Base-by-base conservation (phyloP, 2,797 vertebrate genomes). In the Pseudotriccus pelzelni region DNA sequence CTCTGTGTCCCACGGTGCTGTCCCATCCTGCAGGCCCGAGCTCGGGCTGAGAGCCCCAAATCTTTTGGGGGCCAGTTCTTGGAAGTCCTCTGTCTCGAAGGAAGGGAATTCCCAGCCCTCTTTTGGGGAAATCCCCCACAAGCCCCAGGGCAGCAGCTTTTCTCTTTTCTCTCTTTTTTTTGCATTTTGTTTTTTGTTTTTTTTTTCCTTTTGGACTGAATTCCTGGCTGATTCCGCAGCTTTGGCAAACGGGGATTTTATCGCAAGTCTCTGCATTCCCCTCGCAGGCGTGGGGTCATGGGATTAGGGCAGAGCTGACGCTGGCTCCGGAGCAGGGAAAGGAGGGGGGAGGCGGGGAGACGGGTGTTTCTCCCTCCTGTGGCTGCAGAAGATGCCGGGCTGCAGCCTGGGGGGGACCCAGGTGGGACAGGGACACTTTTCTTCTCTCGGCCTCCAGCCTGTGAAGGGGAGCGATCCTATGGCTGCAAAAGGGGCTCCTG, bases 101-200 rank as follows among this genome's bases (percentile, higher is more conserved):
- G 85, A 94, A 91, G 91, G 93, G 91, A 92, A 94, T 95, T 96
- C 95, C 95, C 94, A 89, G 52, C 49, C 24, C 73, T 96, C 18
- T 62, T 76, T 30, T 8, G 60, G 94, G 94, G 93, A 96, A 96
- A 91, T 93, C 94, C 95, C 95, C 89, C 89, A 80, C 20, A 76
- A 94, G 92, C 87, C 90, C 72, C 23, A 1, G 83, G 83, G 96
- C 72, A 83, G 90, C 75, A 94, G 79, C 72, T 91, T 93, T 82
- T 41, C 59, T 92, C 78, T 77, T 83, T 74, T 68, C n/a, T 56
- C 22, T 55, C 13, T 1, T 7, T 52, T 52, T 52, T 52, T 39
- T 39, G 12, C 18, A 2, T 9, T 10, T 10, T 6, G 36, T 32
- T 32, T 8, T 32, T n/a, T n/a, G 15, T 9, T 32, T 56, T 43